Conservation (phyloP, 2,888 invertebrate species). For the Cephus pulcher region DNA sequence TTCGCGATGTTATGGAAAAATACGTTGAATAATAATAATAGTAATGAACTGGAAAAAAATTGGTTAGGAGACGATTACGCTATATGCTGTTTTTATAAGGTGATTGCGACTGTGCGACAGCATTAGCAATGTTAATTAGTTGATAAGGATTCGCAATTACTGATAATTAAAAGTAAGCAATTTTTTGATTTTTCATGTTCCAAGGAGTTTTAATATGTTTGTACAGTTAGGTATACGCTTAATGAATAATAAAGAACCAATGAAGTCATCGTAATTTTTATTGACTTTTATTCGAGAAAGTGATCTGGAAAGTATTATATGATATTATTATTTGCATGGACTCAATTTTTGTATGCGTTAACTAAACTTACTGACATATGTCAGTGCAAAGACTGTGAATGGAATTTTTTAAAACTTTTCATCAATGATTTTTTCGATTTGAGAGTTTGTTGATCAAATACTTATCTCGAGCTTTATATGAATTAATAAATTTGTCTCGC, state of each 20-base stretch:
- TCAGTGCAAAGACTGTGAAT: no score
- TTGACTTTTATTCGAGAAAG: not conserved
- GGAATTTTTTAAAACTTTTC: no score
- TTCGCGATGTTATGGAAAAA: not conserved
- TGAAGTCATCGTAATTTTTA: not conserved
- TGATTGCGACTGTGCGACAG: not conserved
- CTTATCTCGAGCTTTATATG: not conserved
- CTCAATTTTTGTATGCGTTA: no score
- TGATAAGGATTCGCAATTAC: not conserved
- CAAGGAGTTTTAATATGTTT: not conserved
- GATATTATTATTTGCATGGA: not conserved
- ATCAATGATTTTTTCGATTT: no score
- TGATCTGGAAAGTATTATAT: not conserved
- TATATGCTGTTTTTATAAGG: not conserved
- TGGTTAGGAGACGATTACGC: not conserved
- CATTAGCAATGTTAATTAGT: not conserved
- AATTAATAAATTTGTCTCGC: not conserved
- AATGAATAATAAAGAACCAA: not conserved
- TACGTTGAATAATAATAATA: not conserved
- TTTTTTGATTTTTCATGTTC: not conserved
- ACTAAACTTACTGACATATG: no score
- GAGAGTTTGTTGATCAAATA: no score
- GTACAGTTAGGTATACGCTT: not conserved
- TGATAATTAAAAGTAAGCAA: not conserved
- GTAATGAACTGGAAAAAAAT: not conserved